phyloP scores from a whole-genome alignment of 1,140 invertebrate species.

The Phymastichus coffea region DNA sequence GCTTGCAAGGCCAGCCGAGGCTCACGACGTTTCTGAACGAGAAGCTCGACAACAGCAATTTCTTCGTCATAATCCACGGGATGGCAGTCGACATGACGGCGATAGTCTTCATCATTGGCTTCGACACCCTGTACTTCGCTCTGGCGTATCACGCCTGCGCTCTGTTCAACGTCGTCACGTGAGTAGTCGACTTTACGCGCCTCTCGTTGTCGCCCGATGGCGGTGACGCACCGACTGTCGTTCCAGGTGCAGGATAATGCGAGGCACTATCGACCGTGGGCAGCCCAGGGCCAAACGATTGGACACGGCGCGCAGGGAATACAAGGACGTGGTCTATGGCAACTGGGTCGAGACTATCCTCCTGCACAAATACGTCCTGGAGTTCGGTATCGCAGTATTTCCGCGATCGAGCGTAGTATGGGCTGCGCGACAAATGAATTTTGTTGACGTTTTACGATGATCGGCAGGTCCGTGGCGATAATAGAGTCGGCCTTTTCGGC shows the following conservation, averaged over 20 bases:
- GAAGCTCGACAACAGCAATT: slow-evolving; percentile 2
- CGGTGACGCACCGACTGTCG: too few relatives aligned
- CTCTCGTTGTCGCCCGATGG: too few relatives aligned
- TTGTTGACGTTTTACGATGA: too few relatives aligned
- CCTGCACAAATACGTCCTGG: slow-evolving; percentile 5
- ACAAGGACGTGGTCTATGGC: not conserved
- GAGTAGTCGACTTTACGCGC: too few relatives aligned
- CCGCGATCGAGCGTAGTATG: too few relatives aligned
- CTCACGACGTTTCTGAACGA: not conserved
- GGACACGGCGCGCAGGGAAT: not conserved
- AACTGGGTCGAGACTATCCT: not conserved
- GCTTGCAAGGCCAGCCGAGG: slow-evolving; percentile 1
- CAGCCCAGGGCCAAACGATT: too few relatives aligned
- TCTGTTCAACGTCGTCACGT: slow-evolving; percentile 12
- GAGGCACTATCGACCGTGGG: too few relatives aligned
- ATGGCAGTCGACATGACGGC: not conserved
- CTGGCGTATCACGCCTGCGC: slow-evolving; percentile 1
- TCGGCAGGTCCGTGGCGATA: slow-evolving; percentile 1
- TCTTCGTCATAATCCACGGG: slow-evolving; percentile 11
- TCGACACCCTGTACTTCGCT: slow-evolving; percentile 8
- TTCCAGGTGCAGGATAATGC: too few relatives aligned
- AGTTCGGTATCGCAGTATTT: too few relatives aligned
- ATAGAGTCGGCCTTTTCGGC: not conserved
- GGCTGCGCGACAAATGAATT: too few relatives aligned
- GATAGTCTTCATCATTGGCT: slow-evolving; percentile 17